Percentiles rank a stretch among this genome's conserved stretches.
These are phyloP conservation scores for Enteromius paludinosus DNA, from an alignment of 2,797 vertebrate species.

Conservation along the genomic window DNA sequence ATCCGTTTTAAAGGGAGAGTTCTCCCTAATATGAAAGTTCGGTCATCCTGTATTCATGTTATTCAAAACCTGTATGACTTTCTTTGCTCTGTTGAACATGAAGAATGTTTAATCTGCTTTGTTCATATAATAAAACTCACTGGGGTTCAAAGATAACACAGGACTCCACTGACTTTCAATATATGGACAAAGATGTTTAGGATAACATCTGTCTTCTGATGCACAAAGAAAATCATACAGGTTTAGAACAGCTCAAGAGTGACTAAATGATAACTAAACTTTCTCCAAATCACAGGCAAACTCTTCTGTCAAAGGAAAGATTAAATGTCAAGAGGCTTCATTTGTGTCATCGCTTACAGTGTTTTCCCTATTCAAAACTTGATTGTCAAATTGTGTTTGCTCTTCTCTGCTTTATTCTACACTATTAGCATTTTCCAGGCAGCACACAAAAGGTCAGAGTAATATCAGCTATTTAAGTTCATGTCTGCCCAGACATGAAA, in stretches of 20 bases:
- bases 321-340: not conserved
- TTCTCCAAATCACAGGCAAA: conserved; percentile 1
- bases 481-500: conserved; percentile 24
- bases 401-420: not conserved
- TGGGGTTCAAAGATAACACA: not conserved
- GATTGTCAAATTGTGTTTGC: conserved; percentile 10
- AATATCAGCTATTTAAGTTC: conserved; percentile 8
- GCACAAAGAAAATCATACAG: not conserved
- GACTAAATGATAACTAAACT: not conserved
- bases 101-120: conserved; percentile 8
- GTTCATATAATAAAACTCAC: not conserved
- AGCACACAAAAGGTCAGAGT: conserved; percentile 30
- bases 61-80: not conserved
- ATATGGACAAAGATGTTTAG: not conserved
- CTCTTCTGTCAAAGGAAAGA: not conserved
- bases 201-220: not conserved
- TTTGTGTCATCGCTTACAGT: not conserved
- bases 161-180: not conserved
- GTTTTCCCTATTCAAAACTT: not conserved
- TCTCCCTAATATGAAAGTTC: not conserved
- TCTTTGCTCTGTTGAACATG: not conserved
- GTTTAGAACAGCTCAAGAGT: not conserved
- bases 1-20: not conserved
- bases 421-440: conserved; percentile 8
- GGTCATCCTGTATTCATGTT: not conserved